Evolutionary conservation across 1,140 invertebrate genomes (phyloP).

Genomic region (Liolophura sinensis): DNA sequence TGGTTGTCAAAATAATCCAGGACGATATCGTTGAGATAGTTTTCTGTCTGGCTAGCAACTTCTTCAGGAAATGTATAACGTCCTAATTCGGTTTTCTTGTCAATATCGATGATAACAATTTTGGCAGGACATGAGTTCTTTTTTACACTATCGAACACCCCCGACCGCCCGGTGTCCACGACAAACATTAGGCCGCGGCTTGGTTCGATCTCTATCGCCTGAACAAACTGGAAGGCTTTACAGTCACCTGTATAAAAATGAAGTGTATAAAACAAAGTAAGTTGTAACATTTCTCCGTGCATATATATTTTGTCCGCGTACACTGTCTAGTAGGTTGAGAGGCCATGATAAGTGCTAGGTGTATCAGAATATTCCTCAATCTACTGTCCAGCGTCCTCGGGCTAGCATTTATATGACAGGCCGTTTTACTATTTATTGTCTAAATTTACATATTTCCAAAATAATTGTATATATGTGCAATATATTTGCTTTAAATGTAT

Average conservation of each 20-base stretch:
- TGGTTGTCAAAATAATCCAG: constrained; percentile 30
- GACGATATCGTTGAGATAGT: constrained; percentile 40
- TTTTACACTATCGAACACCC: constrained; percentile 5
- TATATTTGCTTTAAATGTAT: no score
- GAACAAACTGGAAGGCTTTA: constrained; percentile 32
- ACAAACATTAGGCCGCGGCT: constrained; percentile 38
- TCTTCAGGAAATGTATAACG: constrained; percentile 22
- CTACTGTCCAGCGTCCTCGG: no score
- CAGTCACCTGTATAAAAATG: constrained; percentile 14
- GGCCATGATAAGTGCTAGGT: no score
- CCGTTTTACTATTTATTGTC: no score
- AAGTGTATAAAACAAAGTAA: no score
- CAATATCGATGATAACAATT: constrained; percentile 26
- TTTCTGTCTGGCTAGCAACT: constrained; percentile 22
- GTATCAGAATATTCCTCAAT: no score
- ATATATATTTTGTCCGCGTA: no score
- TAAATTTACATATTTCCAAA: no score
- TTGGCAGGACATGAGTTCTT: constrained; percentile 30
- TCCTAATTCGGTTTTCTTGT: constrained; percentile 7
- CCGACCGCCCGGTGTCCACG: constrained; percentile 31
- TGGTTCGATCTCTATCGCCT: constrained; percentile 39
- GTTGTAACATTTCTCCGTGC: no score
- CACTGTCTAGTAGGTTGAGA: no score
- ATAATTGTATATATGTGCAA: no score
- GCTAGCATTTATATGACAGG: no score